phyloP scores from a whole-genome alignment of 2,797 vertebrate species.

The Harpagifer antarcticus region DNA sequence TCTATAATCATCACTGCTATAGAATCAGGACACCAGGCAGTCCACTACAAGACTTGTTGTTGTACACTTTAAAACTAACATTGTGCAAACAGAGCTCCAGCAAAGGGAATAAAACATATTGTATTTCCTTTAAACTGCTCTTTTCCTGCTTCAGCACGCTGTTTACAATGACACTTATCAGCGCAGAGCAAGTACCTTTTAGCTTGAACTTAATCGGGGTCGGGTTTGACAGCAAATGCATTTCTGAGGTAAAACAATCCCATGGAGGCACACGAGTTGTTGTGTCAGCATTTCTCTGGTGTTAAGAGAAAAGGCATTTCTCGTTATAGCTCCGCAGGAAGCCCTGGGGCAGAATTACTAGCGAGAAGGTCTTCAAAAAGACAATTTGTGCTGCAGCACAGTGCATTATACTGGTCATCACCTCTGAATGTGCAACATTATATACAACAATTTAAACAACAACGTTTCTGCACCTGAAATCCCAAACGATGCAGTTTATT shows the following conservation, averaged over 20 bases:
- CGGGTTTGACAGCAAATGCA: slow-evolving; percentile 16
- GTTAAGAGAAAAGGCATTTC: slow-evolving; percentile 39
- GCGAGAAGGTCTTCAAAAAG: slow-evolving; percentile 26
- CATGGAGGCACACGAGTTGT: neutral
- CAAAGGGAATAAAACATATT: no score
- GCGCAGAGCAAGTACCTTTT: neutral
- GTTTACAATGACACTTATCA: neutral
- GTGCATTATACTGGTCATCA: slow-evolving; percentile 8
- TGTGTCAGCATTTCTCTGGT: slow-evolving; percentile 50
- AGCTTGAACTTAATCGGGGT: slow-evolving; percentile 13
- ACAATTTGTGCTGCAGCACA: slow-evolving; percentile 27
- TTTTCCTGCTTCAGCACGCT: neutral
- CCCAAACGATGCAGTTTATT: slow-evolving; percentile 15
- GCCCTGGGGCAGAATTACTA: slow-evolving; percentile 34
- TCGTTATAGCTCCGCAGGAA: slow-evolving; percentile 36
- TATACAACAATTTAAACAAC: slow-evolving; percentile 13
- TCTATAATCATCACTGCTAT: slow-evolving; percentile 54
- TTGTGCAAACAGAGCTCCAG: neutral
- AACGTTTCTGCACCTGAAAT: neutral
- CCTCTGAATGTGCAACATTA: neutral
- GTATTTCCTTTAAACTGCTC: neutral
- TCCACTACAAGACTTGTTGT: slow-evolving; percentile 15
- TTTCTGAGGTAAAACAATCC: slow-evolving; percentile 26
- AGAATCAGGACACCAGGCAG: slow-evolving; percentile 27
- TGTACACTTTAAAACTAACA: slow-evolving; percentile 21